These are phyloP conservation scores for Nerophis lumbriciformis DNA, from an alignment of 2,113 vertebrate species.

Conservation along the genomic window DNA sequence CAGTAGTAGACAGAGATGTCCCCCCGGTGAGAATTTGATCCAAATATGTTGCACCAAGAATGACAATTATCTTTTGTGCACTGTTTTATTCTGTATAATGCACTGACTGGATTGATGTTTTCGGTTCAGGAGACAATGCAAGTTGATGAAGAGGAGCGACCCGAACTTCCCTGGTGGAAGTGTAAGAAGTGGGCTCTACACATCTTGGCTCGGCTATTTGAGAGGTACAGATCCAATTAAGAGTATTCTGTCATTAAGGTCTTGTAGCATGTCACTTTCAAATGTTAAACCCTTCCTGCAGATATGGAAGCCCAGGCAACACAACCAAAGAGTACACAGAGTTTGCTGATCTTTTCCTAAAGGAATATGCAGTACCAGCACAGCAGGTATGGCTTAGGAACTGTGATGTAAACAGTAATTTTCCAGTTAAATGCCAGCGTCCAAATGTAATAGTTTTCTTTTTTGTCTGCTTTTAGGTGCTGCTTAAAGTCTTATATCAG, in stretches of 20 bases:
- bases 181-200: conserved; percentile 99
- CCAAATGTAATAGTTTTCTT: not conserved
- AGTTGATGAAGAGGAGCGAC: conserved; percentile 94
- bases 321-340: conserved; percentile 98
- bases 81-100: not conserved
- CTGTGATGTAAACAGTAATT: not conserved
- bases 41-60: not conserved
- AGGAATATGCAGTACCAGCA: conserved; percentile 91
- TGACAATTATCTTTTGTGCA: not conserved
- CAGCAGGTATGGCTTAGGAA: conserved; percentile 76
- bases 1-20: conserved; percentile 93
- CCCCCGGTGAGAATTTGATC: conserved; percentile 79
- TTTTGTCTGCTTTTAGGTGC: conserved; percentile 74
- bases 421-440: not conserved
- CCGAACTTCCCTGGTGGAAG: conserved; percentile 98
- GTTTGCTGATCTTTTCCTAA: conserved; percentile 97
- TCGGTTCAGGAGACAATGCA: conserved; percentile 88
- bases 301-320: conserved; percentile 97
- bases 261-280: not conserved
- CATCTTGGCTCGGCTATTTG: conserved; percentile 95
- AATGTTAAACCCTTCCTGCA: conserved; percentile 37
- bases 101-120: not conserved
- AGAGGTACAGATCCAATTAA: conserved; percentile 74
- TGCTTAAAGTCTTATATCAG: conserved; percentile 96
- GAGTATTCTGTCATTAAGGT: not conserved